Conservation (phyloP, 2,888 invertebrate species). For the Gortyna flavago region DNA sequence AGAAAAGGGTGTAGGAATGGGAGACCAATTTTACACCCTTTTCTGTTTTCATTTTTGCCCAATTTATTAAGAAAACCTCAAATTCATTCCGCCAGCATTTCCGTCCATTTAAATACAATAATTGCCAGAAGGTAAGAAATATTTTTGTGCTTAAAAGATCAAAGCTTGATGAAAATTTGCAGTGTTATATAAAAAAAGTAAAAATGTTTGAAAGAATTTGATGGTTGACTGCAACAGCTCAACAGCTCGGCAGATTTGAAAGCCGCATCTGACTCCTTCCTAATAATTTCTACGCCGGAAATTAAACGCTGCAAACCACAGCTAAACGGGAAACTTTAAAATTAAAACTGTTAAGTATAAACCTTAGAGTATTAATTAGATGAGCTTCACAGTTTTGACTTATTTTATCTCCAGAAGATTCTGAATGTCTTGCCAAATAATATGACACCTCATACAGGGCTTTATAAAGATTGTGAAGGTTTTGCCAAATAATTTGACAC, state of each 20-base stretch:
- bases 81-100: neutral
- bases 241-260: constrained; percentile 71
- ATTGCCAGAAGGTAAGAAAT: neutral
- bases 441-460: neutral
- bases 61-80: neutral
- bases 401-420: too few relatives aligned
- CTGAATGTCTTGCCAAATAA: neutral
- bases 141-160: constrained; percentile 20
- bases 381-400: neutral
- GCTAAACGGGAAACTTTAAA: constrained; percentile 83
- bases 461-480: neutral
- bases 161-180: constrained; percentile 13
- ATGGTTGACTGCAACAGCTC: constrained; percentile 58
- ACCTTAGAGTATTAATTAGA: constrained; percentile 24
- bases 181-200: constrained; percentile 30
- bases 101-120: neutral
- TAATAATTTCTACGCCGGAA: constrained; percentile 85
- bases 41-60: neutral
- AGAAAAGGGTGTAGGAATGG: too few relatives aligned
- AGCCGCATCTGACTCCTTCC: constrained; percentile 79
- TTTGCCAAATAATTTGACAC: neutral
- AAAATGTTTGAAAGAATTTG: constrained; percentile 51
- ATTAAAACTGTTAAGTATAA: constrained; percentile 84
- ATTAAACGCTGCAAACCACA: constrained; percentile 84
- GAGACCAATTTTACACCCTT: neutral